phyloP scores from a whole-genome alignment of 2,888 invertebrate species.

The Mesoligia furuncula region DNA sequence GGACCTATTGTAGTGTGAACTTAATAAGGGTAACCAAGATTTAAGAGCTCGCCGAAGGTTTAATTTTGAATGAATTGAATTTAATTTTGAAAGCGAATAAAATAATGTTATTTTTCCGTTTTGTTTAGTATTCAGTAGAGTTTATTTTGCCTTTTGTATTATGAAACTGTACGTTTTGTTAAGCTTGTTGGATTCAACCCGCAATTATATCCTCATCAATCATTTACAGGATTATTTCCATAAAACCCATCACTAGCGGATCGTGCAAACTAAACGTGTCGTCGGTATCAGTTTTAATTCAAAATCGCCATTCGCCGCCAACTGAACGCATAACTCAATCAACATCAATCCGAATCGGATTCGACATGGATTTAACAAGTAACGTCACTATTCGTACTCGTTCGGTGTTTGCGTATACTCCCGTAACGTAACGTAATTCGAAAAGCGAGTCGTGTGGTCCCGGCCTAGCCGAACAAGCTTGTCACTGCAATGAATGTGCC shows the following conservation, averaged over 20 bases:
- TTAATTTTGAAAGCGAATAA: conserved; percentile 21
- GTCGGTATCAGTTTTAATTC: conserved; percentile 58
- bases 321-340: conserved; percentile 84
- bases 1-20: conserved; percentile 13
- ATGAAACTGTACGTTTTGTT: not conserved
- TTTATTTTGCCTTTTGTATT: not conserved
- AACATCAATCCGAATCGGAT: conserved; percentile 83
- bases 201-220: not conserved
- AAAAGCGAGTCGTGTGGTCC: conserved; percentile 79
- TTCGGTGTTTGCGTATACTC: conserved; percentile 73
- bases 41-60: conserved; percentile 8
- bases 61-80: conserved; percentile 8
- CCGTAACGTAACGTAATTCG: conserved; percentile 73
- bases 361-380: conserved; percentile 84
- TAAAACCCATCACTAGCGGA: conserved; percentile 5
- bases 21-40: conserved; percentile 24
- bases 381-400: conserved; percentile 73
- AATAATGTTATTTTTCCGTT: not conserved
- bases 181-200: not conserved
- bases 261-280: conserved; percentile 50
- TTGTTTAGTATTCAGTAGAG: not conserved
- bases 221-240: not conserved
- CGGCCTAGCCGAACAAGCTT: conserved; percentile 81
- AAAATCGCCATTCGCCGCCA: conserved; percentile 60
- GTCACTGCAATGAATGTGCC: conserved; percentile 88